These are phyloP conservation scores for Lamellibrachia luymesi DNA, from an alignment of 1,140 invertebrate species.

Conservation along the genomic window DNA sequence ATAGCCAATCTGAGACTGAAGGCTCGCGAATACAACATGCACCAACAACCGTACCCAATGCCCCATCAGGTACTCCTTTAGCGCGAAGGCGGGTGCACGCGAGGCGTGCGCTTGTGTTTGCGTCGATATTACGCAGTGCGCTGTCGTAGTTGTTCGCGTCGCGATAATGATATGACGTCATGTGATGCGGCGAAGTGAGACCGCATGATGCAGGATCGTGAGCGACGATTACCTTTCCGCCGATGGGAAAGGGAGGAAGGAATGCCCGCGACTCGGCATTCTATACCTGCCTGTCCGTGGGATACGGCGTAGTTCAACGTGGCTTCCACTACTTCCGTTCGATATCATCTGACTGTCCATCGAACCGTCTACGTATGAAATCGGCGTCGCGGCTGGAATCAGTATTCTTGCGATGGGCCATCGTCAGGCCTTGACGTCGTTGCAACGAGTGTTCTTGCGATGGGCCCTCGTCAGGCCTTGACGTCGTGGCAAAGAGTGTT, in stretches of 20 bases:
- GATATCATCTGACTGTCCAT: neutral
- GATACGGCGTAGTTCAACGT: neutral
- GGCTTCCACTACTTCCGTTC: neutral
- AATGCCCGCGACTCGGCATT: neutral
- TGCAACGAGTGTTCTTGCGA: neutral
- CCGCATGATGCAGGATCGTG: neutral
- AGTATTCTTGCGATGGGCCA: neutral
- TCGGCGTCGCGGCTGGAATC: neutral
- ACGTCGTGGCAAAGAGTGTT: neutral
- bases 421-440: neutral
- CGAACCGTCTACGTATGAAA: neutral
- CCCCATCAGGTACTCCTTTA: conserved; percentile 33
- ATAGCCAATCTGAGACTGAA: conserved; percentile 56
- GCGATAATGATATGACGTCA: no score
- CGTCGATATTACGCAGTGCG: neutral
- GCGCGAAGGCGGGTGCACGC: neutral
- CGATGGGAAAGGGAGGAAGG: no score
- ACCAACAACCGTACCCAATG: conserved; percentile 41
- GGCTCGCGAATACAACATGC: conserved; percentile 57
- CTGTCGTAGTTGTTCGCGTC: neutral
- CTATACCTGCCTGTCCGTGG: neutral
- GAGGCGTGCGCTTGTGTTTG: neutral
- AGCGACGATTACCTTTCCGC: neutral
- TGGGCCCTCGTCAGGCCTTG: neutral
- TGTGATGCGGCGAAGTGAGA: no score